Evolutionary conservation across 2,113 vertebrate genomes (phyloP).

Genomic region (Poeciliopsis retropinna): DNA sequence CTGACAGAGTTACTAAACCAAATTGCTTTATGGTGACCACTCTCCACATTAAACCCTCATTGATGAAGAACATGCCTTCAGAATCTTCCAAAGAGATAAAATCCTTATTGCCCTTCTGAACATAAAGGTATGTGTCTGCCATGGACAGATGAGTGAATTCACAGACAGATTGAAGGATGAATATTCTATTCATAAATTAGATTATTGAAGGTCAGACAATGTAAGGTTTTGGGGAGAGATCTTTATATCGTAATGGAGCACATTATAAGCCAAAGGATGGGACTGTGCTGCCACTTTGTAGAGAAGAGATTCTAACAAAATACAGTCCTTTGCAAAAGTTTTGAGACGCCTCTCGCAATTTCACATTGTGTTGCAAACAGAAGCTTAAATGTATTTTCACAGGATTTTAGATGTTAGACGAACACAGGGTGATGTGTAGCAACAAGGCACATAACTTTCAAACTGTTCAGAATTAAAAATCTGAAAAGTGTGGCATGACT

Average conservation of each 20-base stretch:
- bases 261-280: neutral
- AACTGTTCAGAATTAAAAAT: too few species aligned
- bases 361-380: too few species aligned
- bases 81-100: constrained; percentile 25
- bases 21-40: constrained; percentile 8
- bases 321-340: neutral
- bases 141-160: constrained; percentile 8
- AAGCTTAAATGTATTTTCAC: neutral
- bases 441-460: neutral
- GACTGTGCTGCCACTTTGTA: neutral
- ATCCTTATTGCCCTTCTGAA: constrained; percentile 23
- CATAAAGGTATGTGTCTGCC: constrained; percentile 10
- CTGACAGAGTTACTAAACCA: constrained; percentile 17
- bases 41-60: neutral
- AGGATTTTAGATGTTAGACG: neutral
- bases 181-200: constrained; percentile 36
- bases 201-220: constrained; percentile 24
- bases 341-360: neutral
- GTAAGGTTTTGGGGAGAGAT: neutral
- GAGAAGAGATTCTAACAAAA: neutral
- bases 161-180: constrained; percentile 22
- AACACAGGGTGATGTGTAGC: neutral
- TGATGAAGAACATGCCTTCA: constrained; percentile 27
- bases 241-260: neutral
- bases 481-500: neutral